phyloP scores from a whole-genome alignment of 1,140 invertebrate species.

The Nixonia krombeini region DNA sequence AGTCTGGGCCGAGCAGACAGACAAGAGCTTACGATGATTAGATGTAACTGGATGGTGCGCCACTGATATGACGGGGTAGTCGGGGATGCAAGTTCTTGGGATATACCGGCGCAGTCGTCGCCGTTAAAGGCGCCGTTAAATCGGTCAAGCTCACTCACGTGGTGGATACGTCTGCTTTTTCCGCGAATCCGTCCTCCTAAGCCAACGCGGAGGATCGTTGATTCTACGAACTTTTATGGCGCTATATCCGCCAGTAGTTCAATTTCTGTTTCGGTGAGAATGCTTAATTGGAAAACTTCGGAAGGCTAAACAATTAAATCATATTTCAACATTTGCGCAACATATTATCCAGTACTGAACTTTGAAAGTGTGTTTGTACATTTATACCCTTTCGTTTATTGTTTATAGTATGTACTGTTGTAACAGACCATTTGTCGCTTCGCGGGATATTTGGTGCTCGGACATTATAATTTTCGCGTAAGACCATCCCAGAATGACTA shows the following conservation, averaged over 20 bases:
- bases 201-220: background rate
- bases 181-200: background rate
- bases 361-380: too few species aligned
- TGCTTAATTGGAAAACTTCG: too few species aligned
- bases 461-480: slow-evolving; percentile 54
- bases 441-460: slow-evolving; percentile 37
- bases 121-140: slow-evolving; percentile 70
- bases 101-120: slow-evolving; percentile 34
- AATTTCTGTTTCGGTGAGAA: too few species aligned
- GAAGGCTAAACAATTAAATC: too few species aligned
- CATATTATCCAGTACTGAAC: too few species aligned
- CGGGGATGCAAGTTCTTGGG: slow-evolving; percentile 40
- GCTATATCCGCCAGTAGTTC: too few species aligned
- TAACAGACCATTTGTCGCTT: slow-evolving; percentile 12
- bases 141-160: slow-evolving; percentile 55
- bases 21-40: slow-evolving; percentile 71
- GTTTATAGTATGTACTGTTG: too few species aligned
- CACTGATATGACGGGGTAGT: slow-evolving; percentile 37
- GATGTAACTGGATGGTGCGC: slow-evolving; percentile 70
- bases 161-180: slow-evolving; percentile 13
- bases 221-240: slow-evolving; percentile 27
- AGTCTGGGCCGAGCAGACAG: slow-evolving; percentile 51
- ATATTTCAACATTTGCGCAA: too few species aligned
- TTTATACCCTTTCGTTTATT: too few species aligned
- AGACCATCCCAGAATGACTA: slow-evolving; percentile 44